These are phyloP conservation scores for Troilus luridus DNA, from an alignment of 2,888 invertebrate species.

Conservation along the genomic window DNA sequence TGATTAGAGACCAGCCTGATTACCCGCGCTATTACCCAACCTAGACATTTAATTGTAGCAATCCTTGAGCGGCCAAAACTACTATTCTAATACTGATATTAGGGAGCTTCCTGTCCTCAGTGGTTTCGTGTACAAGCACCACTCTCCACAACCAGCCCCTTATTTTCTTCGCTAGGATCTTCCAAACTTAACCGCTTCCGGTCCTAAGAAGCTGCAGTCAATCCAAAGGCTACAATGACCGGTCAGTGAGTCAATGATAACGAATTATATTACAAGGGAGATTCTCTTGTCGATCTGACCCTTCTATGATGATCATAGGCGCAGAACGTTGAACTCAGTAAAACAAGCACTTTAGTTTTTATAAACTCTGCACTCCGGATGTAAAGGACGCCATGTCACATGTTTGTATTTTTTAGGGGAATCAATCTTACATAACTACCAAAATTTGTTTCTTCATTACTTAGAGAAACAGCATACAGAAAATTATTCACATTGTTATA, in stretches of 20 bases:
- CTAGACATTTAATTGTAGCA: conserved; percentile 45
- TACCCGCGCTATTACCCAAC: conserved; percentile 30
- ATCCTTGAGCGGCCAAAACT: not conserved
- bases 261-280: not conserved
- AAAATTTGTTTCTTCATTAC: no score
- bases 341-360: no score
- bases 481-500: no score
- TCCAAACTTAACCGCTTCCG: not conserved
- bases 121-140: conserved; percentile 3
- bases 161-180: conserved; percentile 19
- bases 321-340: no score
- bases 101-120: not conserved
- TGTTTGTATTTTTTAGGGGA: no score
- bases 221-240: not conserved
- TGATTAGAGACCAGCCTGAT: conserved; percentile 1
- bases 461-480: no score
- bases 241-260: not conserved
- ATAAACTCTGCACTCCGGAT: no score
- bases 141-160: not conserved
- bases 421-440: no score
- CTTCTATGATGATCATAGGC: no score
- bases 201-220: not conserved
- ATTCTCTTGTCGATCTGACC: no score
- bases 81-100: not conserved
- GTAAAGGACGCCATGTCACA: no score